Percentiles rank a stretch among this genome's conserved stretches.
These are phyloP conservation scores for Cylloceria caligata DNA, from an alignment of 2,888 invertebrate species.

Conservation along the genomic window DNA sequence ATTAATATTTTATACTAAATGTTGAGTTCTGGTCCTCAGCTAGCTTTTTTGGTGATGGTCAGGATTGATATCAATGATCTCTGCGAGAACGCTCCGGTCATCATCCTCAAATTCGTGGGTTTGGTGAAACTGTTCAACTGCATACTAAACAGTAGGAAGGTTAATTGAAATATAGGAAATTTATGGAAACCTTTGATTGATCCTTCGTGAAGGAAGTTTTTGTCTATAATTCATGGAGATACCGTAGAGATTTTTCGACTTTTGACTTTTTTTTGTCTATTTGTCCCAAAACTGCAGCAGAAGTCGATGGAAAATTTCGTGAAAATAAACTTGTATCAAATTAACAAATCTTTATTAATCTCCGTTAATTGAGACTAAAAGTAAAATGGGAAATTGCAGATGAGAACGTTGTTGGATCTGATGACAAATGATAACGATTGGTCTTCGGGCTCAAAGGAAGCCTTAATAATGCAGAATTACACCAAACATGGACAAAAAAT, in stretches of 20 bases:
- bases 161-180: conserved; percentile 8
- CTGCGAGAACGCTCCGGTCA: not conserved
- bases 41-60: not conserved
- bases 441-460: conserved; percentile 3
- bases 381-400: conserved; percentile 27
- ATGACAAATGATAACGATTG: conserved; percentile 14
- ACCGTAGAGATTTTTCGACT: not conserved
- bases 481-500: conserved; percentile 28
- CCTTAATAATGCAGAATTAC: conserved; percentile 20
- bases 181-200: not conserved
- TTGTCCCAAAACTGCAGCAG: not conserved
- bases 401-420: conserved; percentile 20
- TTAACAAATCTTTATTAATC: not conserved
- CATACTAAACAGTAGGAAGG: conserved; percentile 13
- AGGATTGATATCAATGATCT: not conserved
- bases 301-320: not conserved
- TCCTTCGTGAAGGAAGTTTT: not conserved
- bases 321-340: not conserved
- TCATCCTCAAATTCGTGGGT: not conserved
- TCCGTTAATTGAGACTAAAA: not conserved
- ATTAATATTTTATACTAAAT: not conserved
- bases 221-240: not conserved
- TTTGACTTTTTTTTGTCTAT: not conserved
- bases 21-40: not conserved
- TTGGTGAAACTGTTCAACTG: conserved; percentile 10